These are phyloP conservation scores for Anableps anableps DNA, from an alignment of 2,797 vertebrate species.

Conservation along the genomic window DNA sequence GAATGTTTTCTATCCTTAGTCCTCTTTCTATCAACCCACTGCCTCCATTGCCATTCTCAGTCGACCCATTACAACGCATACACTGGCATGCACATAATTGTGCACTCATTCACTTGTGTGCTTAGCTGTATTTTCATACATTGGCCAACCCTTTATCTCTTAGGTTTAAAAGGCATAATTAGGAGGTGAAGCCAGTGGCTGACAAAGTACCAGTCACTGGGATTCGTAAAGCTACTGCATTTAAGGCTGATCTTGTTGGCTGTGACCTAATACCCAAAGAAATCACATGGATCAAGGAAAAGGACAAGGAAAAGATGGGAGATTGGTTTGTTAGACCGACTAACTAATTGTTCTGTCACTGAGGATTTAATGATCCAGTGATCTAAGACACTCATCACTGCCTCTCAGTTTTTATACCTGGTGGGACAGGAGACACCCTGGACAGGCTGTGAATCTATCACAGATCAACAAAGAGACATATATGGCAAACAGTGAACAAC, in stretches of 20 bases:
- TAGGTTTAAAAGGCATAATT: slow-evolving; percentile 53
- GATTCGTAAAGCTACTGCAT: slow-evolving; percentile 12
- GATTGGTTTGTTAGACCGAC: slow-evolving; percentile 48
- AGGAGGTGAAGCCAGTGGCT: slow-evolving; percentile 13
- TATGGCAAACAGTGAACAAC: slow-evolving; percentile 26
- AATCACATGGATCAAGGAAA: slow-evolving; percentile 56
- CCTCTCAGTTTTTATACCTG: not conserved
- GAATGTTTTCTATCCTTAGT: slow-evolving; percentile 21
- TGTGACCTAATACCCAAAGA: slow-evolving; percentile 52
- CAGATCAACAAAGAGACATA: not conserved
- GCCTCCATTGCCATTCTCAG: slow-evolving; percentile 6
- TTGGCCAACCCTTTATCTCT: slow-evolving; percentile 29
- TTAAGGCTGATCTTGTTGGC: slow-evolving; percentile 24
- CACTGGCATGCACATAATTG: slow-evolving; percentile 15
- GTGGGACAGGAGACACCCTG: not conserved
- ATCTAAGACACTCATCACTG: slow-evolving; percentile 25
- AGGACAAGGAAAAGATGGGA: slow-evolving; percentile 18
- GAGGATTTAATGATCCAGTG: slow-evolving; percentile 44
- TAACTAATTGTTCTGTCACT: slow-evolving; percentile 47
- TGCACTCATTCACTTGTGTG: slow-evolving; percentile 23
- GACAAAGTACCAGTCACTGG: slow-evolving; percentile 44
- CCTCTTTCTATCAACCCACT: not conserved
- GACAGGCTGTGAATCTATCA: not conserved
- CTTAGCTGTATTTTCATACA: slow-evolving; percentile 40
- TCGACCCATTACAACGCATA: slow-evolving; percentile 13